Evolutionary conservation across 2,888 invertebrate genomes (phyloP).

Genomic region (Seladonia tumulorum): DNA sequence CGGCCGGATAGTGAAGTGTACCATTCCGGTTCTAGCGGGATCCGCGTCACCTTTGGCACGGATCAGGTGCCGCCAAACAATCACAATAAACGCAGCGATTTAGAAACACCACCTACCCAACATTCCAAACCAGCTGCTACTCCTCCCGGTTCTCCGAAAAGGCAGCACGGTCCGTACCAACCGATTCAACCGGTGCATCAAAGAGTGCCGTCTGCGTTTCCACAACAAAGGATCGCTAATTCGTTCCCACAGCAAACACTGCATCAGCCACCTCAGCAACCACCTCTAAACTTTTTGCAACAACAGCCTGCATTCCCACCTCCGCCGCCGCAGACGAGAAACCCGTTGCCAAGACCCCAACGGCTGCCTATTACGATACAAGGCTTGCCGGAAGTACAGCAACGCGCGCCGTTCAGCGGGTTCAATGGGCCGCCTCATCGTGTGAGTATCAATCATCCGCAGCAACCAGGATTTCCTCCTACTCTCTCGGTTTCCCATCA

Average conservation of each 20-base stretch:
- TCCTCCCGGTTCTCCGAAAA: constrained; percentile 76
- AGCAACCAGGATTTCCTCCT: constrained; percentile 76
- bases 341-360: constrained; percentile 72
- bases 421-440: constrained; percentile 83
- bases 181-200: constrained; percentile 76
- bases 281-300: constrained; percentile 62
- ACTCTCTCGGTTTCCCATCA: constrained; percentile 78
- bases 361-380: constrained; percentile 80
- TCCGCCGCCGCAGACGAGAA: constrained; percentile 51
- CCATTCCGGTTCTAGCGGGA: constrained; percentile 90
- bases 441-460: constrained; percentile 80
- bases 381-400: constrained; percentile 80
- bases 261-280: constrained; percentile 69
- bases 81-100: constrained; percentile 81
- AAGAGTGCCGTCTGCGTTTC: constrained; percentile 80
- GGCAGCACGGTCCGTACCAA: constrained; percentile 83
- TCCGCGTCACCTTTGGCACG: constrained; percentile 92
- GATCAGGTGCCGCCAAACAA: constrained; percentile 84
- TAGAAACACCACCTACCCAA: constrained; percentile 80
- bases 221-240: constrained; percentile 81
- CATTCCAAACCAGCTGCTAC: constrained; percentile 72
- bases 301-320: constrained; percentile 62
- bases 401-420: constrained; percentile 78
- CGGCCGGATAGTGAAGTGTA: constrained; percentile 94
- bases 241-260: constrained; percentile 84